Conservation (phyloP, 2,888 invertebrate genomes). For the Caenorhabditis macrosperma region DNA sequence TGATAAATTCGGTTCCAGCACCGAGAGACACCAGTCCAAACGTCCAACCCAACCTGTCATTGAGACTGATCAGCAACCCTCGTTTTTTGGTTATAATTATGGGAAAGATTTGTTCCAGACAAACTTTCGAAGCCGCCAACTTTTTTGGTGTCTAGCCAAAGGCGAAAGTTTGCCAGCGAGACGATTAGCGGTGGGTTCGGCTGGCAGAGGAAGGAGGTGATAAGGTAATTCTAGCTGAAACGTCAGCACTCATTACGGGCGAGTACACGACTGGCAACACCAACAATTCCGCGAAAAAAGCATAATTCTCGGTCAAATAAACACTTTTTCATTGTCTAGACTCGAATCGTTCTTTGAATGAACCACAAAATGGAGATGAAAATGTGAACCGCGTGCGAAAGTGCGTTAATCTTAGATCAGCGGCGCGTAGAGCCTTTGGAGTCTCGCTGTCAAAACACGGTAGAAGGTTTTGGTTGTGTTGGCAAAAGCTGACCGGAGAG, state of each 20-base stretch:
- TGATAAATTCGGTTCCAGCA: not conserved
- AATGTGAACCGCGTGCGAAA: not conserved
- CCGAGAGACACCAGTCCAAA: not conserved
- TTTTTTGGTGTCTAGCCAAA: conserved; percentile 4
- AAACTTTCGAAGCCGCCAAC: conserved; percentile 15
- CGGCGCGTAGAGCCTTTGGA: not conserved
- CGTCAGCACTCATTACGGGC: conserved; percentile 8
- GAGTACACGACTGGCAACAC: conserved; percentile 12
- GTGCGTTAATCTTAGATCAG: conserved; percentile 9
- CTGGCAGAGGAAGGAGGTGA: too few species aligned
- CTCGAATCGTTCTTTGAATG: conserved; percentile 20
- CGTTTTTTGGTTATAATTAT: conserved; percentile 1
- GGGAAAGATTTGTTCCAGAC: conserved; percentile 18
- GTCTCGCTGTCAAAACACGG: not conserved
- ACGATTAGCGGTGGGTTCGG: not conserved
- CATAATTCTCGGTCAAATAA: conserved; percentile 1
- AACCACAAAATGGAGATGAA: not conserved
- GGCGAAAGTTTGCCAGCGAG: not conserved
- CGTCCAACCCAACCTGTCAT: not conserved
- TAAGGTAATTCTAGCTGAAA: not conserved
- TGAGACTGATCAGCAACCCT: not conserved
- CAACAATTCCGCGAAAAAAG: not conserved
- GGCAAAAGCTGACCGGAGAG: not conserved
- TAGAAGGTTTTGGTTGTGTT: not conserved
- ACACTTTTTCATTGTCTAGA: conserved; percentile 31